These are phyloP conservation scores for Geotrypetes seraphini DNA, from an alignment of 2,797 vertebrate species.

Conservation along the genomic window DNA sequence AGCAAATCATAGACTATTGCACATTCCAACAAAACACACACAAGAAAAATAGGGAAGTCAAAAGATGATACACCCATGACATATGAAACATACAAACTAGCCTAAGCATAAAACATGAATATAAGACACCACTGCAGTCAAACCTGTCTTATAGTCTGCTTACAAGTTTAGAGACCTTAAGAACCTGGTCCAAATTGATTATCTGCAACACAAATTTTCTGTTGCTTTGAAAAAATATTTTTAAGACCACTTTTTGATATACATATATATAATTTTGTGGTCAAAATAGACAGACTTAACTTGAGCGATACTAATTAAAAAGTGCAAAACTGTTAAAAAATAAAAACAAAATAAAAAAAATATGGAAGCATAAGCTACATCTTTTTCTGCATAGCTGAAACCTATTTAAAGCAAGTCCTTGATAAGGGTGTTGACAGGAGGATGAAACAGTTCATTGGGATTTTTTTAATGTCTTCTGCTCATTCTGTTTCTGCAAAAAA, in stretches of 20 bases:
- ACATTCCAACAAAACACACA: slow-evolving; percentile 80
- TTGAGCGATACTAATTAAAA: slow-evolving; percentile 66
- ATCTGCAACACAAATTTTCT: slow-evolving; percentile 52
- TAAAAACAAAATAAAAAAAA: slow-evolving; percentile 52
- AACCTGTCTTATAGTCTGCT: slow-evolving; percentile 74
- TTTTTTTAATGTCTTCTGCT: slow-evolving; percentile 45
- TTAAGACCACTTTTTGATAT: slow-evolving; percentile 72
- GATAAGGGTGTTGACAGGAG: slow-evolving; percentile 51
- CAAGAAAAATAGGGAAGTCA: slow-evolving; percentile 51
- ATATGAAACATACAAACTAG: slow-evolving; percentile 57
- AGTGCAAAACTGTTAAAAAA: slow-evolving; percentile 60
- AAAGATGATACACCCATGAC: slow-evolving; percentile 53
- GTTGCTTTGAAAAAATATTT: slow-evolving; percentile 61
- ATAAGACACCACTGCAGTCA: slow-evolving; percentile 59
- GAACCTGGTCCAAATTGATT: slow-evolving; percentile 63
- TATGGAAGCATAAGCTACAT: slow-evolving; percentile 76
- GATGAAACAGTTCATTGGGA: slow-evolving; percentile 61
- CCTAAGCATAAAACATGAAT: slow-evolving; percentile 62
- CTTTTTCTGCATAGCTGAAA: slow-evolving; percentile 87
- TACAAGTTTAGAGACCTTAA: slow-evolving; percentile 60
- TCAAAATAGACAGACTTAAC: slow-evolving; percentile 66
- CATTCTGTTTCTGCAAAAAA: slow-evolving; percentile 43
- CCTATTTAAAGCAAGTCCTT: slow-evolving; percentile 86
- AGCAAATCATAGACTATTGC: slow-evolving; percentile 89
- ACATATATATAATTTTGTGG: slow-evolving; percentile 62